Conservation (phyloP, 30 jellyfish, hydroid and myxozoan species). For the Pseudorhiza aurosa region DNA sequence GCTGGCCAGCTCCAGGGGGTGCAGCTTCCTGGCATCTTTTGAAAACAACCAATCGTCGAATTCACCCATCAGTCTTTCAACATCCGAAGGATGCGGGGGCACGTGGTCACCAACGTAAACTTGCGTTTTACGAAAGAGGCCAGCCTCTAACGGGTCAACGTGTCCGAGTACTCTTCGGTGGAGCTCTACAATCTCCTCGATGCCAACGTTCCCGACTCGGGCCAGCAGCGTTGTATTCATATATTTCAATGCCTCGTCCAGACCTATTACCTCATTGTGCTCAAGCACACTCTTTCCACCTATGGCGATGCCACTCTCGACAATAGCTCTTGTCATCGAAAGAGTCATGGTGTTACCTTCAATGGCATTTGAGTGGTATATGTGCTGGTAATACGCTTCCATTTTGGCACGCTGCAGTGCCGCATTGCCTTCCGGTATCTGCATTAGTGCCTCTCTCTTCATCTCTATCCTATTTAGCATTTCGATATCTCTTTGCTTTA, state of each 20-base stretch:
- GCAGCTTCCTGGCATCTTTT: slow-evolving; percentile 71
- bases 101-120: slow-evolving; percentile 95
- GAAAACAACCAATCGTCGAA: slow-evolving; percentile 83
- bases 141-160: slow-evolving; percentile 96
- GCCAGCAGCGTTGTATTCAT: slow-evolving; percentile 82
- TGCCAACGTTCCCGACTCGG: slow-evolving; percentile 70
- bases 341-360: slow-evolving; percentile 99
- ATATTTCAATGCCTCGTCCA: slow-evolving; percentile 88
- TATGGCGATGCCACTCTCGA: slow-evolving; percentile 94
- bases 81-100: slow-evolving; percentile 90
- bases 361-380: slow-evolving; percentile 92
- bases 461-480: slow-evolving; percentile 86
- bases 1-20: slow-evolving; percentile 90
- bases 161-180: slow-evolving; percentile 93
- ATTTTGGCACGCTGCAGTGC: slow-evolving; percentile 92
- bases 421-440: slow-evolving; percentile 93
- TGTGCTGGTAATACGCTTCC: slow-evolving; percentile 88
- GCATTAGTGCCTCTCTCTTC: slow-evolving; percentile 88
- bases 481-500: slow-evolving; percentile 75
- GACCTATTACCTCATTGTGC: slow-evolving; percentile 94
- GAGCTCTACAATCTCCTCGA: slow-evolving; percentile 83
- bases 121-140: slow-evolving; percentile 85
- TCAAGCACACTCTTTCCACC: slow-evolving; percentile 97
- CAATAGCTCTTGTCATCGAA: slow-evolving; percentile 98
- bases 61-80: slow-evolving; percentile 76